Percentiles rank a stretch among this genome's conserved stretches.
These are phyloP conservation scores for Hoplostethus mediterraneus DNA, from an alignment of 2,797 vertebrate species.

Conservation along the genomic window DNA sequence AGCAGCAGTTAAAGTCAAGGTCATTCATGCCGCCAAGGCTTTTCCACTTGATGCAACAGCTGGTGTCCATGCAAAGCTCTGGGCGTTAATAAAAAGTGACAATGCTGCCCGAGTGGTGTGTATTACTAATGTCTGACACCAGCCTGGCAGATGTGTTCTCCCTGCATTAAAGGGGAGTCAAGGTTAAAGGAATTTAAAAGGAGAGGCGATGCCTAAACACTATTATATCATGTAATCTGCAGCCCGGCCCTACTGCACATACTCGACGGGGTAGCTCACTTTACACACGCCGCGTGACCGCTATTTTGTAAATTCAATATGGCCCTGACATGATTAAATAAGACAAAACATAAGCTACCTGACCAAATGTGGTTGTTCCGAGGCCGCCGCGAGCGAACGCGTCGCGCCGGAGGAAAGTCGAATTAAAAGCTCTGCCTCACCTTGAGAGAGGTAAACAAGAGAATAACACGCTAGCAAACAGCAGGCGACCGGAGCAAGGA, in stretches of 20 bases:
- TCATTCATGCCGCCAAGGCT: slow-evolving; percentile 90
- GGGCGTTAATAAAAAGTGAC: slow-evolving; percentile 90
- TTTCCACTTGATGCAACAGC: slow-evolving; percentile 92
- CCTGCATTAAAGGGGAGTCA: slow-evolving; percentile 86
- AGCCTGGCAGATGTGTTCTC: slow-evolving; percentile 86
- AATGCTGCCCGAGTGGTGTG: slow-evolving; percentile 84
- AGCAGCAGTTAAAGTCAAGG: slow-evolving; percentile 91
- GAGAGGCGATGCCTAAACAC: slow-evolving; percentile 82
- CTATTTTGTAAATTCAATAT: slow-evolving; percentile 85
- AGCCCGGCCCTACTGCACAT: slow-evolving; percentile 75
- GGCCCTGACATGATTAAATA: slow-evolving; percentile 82
- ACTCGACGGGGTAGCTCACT: slow-evolving; percentile 76
- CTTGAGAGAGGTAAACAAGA: slow-evolving; percentile 77
- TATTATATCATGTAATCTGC: slow-evolving; percentile 85
- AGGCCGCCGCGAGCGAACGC: slow-evolving; percentile 53
- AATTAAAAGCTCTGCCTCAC: slow-evolving; percentile 73
- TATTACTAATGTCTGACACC: slow-evolving; percentile 88
- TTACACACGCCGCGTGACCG: slow-evolving; percentile 77
- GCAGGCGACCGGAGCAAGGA: slow-evolving; percentile 60
- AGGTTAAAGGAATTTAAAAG: slow-evolving; percentile 88
- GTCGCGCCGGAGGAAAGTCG: slow-evolving; percentile 60
- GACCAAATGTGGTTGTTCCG: slow-evolving; percentile 74
- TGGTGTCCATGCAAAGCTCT: slow-evolving; percentile 92
- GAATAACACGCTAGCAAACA: slow-evolving; percentile 65
- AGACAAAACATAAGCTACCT: slow-evolving; percentile 81